Base-by-base conservation (phyloP, 1,140 invertebrate species). In the Helicoverpa armigera region DNA sequence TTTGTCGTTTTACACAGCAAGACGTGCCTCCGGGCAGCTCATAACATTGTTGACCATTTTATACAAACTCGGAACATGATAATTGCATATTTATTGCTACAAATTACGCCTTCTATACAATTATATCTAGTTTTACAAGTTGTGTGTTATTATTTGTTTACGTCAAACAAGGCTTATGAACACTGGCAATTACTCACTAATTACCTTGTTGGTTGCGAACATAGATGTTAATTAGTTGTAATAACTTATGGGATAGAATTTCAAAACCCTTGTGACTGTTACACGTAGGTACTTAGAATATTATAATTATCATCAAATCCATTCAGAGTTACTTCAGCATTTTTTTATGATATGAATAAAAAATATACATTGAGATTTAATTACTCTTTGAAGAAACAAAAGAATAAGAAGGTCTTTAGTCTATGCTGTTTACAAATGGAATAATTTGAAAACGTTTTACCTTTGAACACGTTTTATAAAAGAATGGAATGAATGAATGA, bases 161-260 rank as follows among this genome's bases (percentile, higher is more conserved):
- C 67, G 50, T 70, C 18, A 70, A 51, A 70, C 67, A n/a, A 29
- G 67, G 13, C 67, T 65, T 14, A 54, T 70, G 35, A 70, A 70
- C 53, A 70, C 50, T 23, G 7, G 23, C 67, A 29, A 54, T 70
- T 70, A 70, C 14, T 29, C 31, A 53, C 10, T 11, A 70, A 70
- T 50, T 67, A 67, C 43, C 35, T 53, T 31, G 48, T 70, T 54
- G 31, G 53, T 70, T 70, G 29, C 14, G 50, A 54, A 53, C 31
- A 29, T 69, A 69, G 2, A 69, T 13, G n/a, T 51, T 51, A 50
- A 18, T 18, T n/a, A 18, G 14, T 16, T 43, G n/a, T 48, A 16
- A 7, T 4, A n/a, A 48, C 7, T 14, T 31, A 10, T 14, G 29
- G 60, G 23, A 63, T n/a, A 54, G 53, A 54, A n/a, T 54, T 16